Conservation (phyloP, 64 coral and sea anemone genomes). For the Dendronephthya gigantea region DNA sequence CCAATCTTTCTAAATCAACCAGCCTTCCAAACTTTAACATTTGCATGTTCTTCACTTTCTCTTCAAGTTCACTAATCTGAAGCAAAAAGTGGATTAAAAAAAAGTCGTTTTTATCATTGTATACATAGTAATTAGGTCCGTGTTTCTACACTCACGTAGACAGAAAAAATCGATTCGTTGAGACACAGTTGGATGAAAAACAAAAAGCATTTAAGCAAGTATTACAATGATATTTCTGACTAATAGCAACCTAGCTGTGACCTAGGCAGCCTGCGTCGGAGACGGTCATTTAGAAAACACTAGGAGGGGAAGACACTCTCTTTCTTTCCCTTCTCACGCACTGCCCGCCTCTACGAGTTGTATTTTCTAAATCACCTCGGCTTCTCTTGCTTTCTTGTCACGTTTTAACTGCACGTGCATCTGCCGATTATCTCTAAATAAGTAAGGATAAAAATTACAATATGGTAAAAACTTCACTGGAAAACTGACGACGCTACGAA, state of each 20-base stretch:
- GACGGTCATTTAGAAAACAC: no score
- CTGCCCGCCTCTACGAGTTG: not conserved
- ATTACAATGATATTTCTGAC: no score
- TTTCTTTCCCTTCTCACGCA: no score
- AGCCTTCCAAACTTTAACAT: conserved; percentile 94
- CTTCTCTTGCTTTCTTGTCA: conserved; percentile 90
- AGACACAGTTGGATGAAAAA: no score
- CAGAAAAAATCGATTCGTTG: no score
- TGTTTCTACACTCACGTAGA: no score
- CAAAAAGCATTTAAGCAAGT: no score
- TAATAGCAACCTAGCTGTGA: no score
- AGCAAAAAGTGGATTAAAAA: not conserved
- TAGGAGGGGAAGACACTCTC: no score
- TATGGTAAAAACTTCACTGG: not conserved
- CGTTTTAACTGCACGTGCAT: conserved; percentile 91
- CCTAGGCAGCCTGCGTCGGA: no score
- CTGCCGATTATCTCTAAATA: conserved; percentile 71
- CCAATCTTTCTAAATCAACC: conserved; percentile 86
- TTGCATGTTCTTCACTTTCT: conserved; percentile 93
- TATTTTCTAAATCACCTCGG: conserved; percentile 38
- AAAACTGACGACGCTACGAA: not conserved
- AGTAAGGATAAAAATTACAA: not conserved
- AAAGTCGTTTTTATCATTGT: not conserved
- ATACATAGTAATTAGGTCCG: no score
- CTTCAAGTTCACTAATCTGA: conserved; percentile 91